A percentile compares a stretch with the other conserved stretches of the same genome.
Evolutionary conservation across 2,797 vertebrate genomes (phyloP).

Genomic region (Champsocephalus gunnari): DNA sequence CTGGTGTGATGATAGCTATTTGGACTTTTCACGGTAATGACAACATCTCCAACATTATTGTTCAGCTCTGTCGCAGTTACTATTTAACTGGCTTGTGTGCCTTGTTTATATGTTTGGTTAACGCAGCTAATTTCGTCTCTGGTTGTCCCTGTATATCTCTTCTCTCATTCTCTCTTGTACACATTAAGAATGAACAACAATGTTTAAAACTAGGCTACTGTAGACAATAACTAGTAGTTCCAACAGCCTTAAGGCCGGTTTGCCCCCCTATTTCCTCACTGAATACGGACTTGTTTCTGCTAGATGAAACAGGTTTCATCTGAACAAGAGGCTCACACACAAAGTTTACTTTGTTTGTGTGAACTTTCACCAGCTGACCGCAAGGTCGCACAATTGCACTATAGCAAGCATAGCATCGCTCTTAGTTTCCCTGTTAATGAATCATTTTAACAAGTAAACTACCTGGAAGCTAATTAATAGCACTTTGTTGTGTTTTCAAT

Average conservation of each 20-base stretch:
- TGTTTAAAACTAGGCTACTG: too few relatives aligned
- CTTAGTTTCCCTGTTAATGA: background rate
- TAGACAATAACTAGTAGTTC: background rate
- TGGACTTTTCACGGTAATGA: conserved; percentile 56
- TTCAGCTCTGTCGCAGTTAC: background rate
- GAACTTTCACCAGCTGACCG: conserved; percentile 36
- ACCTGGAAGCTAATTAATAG: background rate
- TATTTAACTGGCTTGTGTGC: background rate
- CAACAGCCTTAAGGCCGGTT: too few relatives aligned
- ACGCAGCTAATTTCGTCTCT: background rate
- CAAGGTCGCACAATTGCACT: conserved; percentile 52
- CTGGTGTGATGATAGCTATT: background rate
- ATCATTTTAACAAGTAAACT: background rate
- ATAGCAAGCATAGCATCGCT: background rate
- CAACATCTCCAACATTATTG: background rate
- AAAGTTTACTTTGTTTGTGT: conserved; percentile 1
- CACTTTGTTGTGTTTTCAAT: background rate
- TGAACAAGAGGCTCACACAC: background rate
- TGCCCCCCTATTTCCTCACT: background rate
- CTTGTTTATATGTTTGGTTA: background rate
- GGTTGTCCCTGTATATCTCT: accelerated
- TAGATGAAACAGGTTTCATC: background rate
- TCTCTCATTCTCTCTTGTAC: background rate
- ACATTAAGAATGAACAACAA: background rate
- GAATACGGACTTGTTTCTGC: background rate